phyloP scores from a whole-genome alignment of 2,888 invertebrate genomes.

The Agrochola lychnidis region DNA sequence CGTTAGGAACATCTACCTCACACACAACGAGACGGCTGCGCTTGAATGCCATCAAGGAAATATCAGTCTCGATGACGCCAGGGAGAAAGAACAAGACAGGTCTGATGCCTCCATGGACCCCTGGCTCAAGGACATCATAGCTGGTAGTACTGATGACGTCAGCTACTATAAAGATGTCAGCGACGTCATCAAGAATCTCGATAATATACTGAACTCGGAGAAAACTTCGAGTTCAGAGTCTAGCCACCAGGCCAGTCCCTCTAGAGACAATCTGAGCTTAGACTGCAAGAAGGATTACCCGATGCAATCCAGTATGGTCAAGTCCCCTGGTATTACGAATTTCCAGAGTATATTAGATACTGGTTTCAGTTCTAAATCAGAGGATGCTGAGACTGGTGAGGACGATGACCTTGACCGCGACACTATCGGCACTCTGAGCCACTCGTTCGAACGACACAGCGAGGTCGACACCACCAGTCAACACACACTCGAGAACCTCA shows the following conservation, averaged over 20 bases:
- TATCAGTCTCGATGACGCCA: slow-evolving; percentile 77
- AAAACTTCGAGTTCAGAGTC: slow-evolving; percentile 91
- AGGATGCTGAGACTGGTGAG: slow-evolving; percentile 73
- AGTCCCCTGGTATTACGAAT: slow-evolving; percentile 87
- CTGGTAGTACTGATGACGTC: slow-evolving; percentile 91
- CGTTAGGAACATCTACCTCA: slow-evolving; percentile 87
- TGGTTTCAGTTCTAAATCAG: slow-evolving; percentile 75
- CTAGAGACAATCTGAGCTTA: slow-evolving; percentile 86
- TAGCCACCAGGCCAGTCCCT: slow-evolving; percentile 90
- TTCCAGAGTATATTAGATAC: slow-evolving; percentile 85
- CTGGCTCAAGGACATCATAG: slow-evolving; percentile 91
- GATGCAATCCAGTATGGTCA: slow-evolving; percentile 85
- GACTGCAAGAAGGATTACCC: slow-evolving; percentile 88
- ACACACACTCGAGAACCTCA: slow-evolving; percentile 85
- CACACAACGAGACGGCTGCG: slow-evolving; percentile 84
- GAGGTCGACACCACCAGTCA: slow-evolving; percentile 81
- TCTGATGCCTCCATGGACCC: slow-evolving; percentile 90
- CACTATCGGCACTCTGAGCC: slow-evolving; percentile 85
- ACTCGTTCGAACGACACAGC: slow-evolving; percentile 87
- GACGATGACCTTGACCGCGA: slow-evolving; percentile 84
- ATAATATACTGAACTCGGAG: slow-evolving; percentile 91
- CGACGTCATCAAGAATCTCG: slow-evolving; percentile 92
- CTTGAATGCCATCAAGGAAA: slow-evolving; percentile 87
- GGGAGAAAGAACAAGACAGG: slow-evolving; percentile 80
- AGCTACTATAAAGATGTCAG: slow-evolving; percentile 91